Evolutionary conservation across 2,888 invertebrate genomes (phyloP), one percentile per base, ranked within the genome.

Genomic region (Cataglyphis rosenhaueri): DNA sequence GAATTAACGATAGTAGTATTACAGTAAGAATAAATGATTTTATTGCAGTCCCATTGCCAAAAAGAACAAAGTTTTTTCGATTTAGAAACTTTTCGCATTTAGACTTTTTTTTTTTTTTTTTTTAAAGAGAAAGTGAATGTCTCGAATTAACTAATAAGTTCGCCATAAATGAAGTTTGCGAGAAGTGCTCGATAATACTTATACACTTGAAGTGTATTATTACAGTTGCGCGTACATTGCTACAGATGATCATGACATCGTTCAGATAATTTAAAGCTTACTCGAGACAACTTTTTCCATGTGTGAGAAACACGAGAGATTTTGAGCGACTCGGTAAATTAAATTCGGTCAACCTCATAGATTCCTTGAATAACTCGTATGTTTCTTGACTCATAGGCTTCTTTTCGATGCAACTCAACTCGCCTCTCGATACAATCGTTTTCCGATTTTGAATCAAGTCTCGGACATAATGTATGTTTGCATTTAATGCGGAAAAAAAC

Each of bases 241-340:
- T 25, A 41, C 38, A n/a, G 8, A 62, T 38, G 62, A 55, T n/a
- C 29, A 15, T 12, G 64, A 57, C 35, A 73, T 57, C 25, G 73
- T 55, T 15, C 25, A 57, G 18, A 62, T 64, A 10, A 5, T 41
- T 66, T 15, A n/a, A 48, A 44, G 25, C 5, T 21, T 35, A 48
- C 32, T 41, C 12, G 41, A 15, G n/a, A 41, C 32, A 48, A 29
- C 8, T 44, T 44, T 44, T 44, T 44, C 25, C 44, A 29, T 21
- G 32, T 29, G 25, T 83, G 3, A 15, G 57, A 18, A 61, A 62
- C 66, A 59, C 32, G 57, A 29, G 59, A 71, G 52, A 41, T 52
- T 29, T 74, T 21, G 44, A 25, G 18, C 29, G 41, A 25, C 41
- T 48, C 41, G 66, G 25, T 21, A 21, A 21, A 21, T 21, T 4